These are phyloP conservation scores for Caranx ignobilis DNA, from an alignment of 2,113 vertebrate genomes.

Conservation along the genomic window DNA sequence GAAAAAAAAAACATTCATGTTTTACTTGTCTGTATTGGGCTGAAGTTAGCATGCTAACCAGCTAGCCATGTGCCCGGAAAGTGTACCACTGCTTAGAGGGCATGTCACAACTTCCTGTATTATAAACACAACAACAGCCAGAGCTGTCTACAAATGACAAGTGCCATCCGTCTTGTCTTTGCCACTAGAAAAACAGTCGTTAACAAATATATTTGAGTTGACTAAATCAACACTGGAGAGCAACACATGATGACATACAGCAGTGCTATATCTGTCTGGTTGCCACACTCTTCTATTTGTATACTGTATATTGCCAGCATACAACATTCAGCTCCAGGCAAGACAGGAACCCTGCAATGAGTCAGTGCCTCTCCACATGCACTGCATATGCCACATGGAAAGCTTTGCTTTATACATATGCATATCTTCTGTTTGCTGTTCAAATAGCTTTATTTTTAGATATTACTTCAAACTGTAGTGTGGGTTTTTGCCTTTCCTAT, in stretches of 20 bases:
- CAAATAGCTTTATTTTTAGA: slow-evolving; percentile 57
- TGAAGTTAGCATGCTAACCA: too few species aligned
- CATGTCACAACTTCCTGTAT: too few species aligned
- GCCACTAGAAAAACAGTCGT: too few species aligned
- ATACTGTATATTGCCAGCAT: slow-evolving; percentile 45
- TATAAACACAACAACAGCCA: too few species aligned
- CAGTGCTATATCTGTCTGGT: slow-evolving; percentile 24
- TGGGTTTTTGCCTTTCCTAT: slow-evolving; percentile 28
- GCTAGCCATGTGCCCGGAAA: too few species aligned
- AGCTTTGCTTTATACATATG: slow-evolving; percentile 58
- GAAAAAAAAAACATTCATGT: too few species aligned
- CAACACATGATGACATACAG: neutral
- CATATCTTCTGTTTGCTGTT: slow-evolving; percentile 39
- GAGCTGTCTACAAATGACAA: too few species aligned
- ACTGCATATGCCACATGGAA: slow-evolving; percentile 48
- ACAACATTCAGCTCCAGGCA: slow-evolving; percentile 50
- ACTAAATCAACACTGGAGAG: neutral
- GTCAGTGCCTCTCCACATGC: slow-evolving; percentile 53
- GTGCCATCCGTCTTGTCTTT: neutral
- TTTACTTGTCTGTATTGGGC: too few species aligned
- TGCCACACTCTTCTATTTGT: slow-evolving; percentile 33
- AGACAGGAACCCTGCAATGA: slow-evolving; percentile 41
- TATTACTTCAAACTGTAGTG: slow-evolving; percentile 21
- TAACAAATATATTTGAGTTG: neutral
- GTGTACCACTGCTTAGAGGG: too few species aligned